A percentile compares a stretch with the other conserved stretches of the same genome.
Evolutionary conservation across 2,888 invertebrate genomes (phyloP).

Genomic region (Erebia ligea): DNA sequence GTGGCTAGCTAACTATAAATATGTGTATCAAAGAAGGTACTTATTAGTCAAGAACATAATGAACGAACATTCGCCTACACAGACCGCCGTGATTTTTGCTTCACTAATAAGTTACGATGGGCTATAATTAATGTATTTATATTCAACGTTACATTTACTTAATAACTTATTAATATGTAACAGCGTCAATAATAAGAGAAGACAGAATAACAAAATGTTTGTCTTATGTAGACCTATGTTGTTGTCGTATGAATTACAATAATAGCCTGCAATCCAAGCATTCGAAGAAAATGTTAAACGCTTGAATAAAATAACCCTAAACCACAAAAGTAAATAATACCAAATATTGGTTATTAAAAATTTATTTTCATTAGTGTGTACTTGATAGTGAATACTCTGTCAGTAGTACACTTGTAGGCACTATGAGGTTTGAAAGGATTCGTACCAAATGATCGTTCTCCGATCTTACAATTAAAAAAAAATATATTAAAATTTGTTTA

Average conservation of each 20-base stretch:
- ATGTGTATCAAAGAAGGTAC: no score
- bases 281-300: conserved; percentile 5
- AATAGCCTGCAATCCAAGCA: neutral
- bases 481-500: no score
- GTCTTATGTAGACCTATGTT: neutral
- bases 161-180: conserved; percentile 26
- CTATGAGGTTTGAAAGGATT: no score
- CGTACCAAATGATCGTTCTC: neutral
- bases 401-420: no score
- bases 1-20: no score
- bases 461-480: no score
- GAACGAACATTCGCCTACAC: no score
- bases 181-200: conserved; percentile 6
- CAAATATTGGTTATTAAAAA: neutral
- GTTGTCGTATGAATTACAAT: neutral
- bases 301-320: conserved; percentile 10
- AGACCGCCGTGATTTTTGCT: neutral
- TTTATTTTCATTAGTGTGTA: neutral
- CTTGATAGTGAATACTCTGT: no score
- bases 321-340: neutral
- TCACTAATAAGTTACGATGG: neutral
- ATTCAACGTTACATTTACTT: conserved; percentile 17
- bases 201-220: conserved; percentile 4
- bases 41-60: no score
- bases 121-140: conserved; percentile 15